Evolutionary conservation across 2,113 vertebrate species (phyloP).

Genomic region (Gopherus flavomarginatus): DNA sequence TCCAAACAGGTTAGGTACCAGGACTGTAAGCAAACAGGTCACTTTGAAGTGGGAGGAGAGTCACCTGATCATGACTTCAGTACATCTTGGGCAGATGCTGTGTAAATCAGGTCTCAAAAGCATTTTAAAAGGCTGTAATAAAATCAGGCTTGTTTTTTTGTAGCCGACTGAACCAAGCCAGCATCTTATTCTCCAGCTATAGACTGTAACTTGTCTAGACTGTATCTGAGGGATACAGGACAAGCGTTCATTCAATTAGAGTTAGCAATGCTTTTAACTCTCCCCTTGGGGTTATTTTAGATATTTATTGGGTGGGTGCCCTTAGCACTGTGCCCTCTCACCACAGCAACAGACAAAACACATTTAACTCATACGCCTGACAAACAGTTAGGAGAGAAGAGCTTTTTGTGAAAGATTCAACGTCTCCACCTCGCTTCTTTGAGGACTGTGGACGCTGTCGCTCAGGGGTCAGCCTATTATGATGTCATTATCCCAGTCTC

Average conservation of each 20-base stretch:
- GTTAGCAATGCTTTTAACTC: background rate
- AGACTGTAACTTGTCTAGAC: background rate
- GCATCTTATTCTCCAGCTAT: background rate
- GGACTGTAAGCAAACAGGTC: conserved; percentile 26
- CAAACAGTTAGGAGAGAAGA: background rate
- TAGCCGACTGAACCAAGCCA: conserved; percentile 2
- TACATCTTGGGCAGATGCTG: background rate
- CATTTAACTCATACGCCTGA: background rate
- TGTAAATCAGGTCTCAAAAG: conserved; percentile 1
- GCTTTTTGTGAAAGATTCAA: background rate
- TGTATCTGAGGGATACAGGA: background rate
- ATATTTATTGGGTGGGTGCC: background rate
- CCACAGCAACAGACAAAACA: background rate
- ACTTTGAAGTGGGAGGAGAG: background rate
- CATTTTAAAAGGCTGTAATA: background rate
- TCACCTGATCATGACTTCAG: background rate
- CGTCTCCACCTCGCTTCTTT: background rate
- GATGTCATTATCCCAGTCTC: background rate
- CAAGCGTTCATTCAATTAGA: background rate
- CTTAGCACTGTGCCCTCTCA: background rate
- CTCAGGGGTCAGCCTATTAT: background rate
- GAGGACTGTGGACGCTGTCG: background rate
- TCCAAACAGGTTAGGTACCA: conserved; percentile 9
- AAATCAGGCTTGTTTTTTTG: conserved; percentile 1
- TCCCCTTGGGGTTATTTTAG: background rate